Evolutionary conservation across 2,888 invertebrate species (phyloP), one percentile per base, ranked within the genome.

Genomic region (Chesias legatella): DNA sequence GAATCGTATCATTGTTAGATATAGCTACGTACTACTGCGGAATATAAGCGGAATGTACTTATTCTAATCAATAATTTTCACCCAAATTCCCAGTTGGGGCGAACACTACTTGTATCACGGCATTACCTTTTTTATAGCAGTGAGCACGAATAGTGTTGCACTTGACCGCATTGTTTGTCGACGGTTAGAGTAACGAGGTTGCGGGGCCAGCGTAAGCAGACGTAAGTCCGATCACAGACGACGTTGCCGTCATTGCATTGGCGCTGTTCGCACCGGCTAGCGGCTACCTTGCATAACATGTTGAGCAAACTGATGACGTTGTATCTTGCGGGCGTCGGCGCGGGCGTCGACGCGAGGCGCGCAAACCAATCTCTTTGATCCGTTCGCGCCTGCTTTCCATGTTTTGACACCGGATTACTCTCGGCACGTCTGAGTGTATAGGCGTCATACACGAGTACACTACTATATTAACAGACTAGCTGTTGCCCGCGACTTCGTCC

Each of bases 211-310:
- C 39, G 27, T 28, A 29, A 32, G 35, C 32, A 40, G 28, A 33
- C 33, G 17, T 32, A 35, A 23, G 29, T 22, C 33, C 10, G 29
- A 40, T 20, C 32, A 34, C 28, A 39, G 23, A n/a, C 31, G 26
- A 9, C 8, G 11, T 23, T 25, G 22, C 20, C 20, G 25, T 13
- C 13, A 29, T 25, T 11, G 24, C 6, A 30, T 35, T 30, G 24
- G 30, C 35, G 31, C 29, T 48, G 42, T 31, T 36, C 51, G 35
- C 35, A 28, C 48, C 33, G 43, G 41, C 33, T 63, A 65, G 63
- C 60, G 56, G 54, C 58, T 43, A 53, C 55, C 56, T 75, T 75
- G 72, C 69, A 66, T 63, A 73, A 75, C 50, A 48, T 51, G 62
- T 74, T 75, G 70, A 64, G 74, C 60, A 75, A 73, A 69, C 60